Conservation (phyloP, 1,140 invertebrate genomes). For the Procambarus clarkii region DNA sequence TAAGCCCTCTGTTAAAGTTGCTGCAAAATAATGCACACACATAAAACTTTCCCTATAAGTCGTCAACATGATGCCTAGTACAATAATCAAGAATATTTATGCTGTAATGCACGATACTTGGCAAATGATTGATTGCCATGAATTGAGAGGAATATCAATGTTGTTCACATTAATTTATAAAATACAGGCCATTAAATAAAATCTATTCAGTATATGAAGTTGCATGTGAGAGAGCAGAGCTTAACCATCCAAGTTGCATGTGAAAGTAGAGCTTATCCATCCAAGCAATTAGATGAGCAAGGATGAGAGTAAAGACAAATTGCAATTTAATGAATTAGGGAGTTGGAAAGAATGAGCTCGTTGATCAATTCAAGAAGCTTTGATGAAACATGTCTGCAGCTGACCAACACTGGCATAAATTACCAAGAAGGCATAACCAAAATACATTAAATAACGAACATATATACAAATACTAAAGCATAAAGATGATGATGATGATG, state of each 20-base stretch:
- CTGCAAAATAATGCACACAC: not conserved
- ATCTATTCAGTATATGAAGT: not conserved
- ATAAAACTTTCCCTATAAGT: not conserved
- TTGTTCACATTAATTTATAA: not conserved
- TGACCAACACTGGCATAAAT: not conserved
- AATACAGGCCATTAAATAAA: not conserved
- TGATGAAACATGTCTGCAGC: slow-evolving; percentile 9
- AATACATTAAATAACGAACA: slow-evolving; percentile 14
- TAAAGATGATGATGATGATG: not conserved
- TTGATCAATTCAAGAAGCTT: slow-evolving; percentile 2
- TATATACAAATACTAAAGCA: slow-evolving; percentile 17
- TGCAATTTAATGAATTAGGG: not conserved
- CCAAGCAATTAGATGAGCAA: not conserved
- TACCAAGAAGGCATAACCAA: not conserved
- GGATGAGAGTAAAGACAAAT: not conserved
- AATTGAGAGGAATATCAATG: not conserved
- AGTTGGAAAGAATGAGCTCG: slow-evolving; percentile 11
- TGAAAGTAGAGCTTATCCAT: not conserved
- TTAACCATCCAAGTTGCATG: not conserved
- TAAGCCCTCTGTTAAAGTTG: not conserved
- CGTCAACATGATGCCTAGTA: not conserved
- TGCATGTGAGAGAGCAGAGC: not conserved
- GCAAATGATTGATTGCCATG: not conserved
- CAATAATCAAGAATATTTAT: not conserved
- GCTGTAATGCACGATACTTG: not conserved